Evolutionary conservation across 2,113 vertebrate genomes (phyloP).

Genomic region (Fregata magnificens): DNA sequence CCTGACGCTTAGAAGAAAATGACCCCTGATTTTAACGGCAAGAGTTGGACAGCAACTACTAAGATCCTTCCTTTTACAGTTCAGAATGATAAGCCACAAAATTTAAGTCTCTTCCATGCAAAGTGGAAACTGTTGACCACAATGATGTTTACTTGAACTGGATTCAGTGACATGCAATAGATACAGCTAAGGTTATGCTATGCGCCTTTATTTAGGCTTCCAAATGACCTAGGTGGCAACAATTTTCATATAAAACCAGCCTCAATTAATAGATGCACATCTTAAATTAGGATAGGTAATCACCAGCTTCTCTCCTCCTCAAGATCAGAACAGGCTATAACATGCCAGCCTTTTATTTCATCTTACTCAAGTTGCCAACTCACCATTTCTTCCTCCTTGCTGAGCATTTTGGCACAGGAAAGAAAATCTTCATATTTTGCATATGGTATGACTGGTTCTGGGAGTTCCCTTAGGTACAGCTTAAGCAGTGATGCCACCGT

Average conservation of each 20-base stretch:
- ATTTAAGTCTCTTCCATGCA: not conserved
- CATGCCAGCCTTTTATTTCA: not conserved
- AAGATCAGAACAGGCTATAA: not conserved
- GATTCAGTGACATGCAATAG: not conserved
- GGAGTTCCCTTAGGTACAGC: slow-evolving; percentile 93
- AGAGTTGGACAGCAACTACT: not conserved
- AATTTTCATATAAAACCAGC: not conserved
- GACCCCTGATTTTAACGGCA: not conserved
- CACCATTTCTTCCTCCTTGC: slow-evolving; percentile 90
- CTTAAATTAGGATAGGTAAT: not conserved
- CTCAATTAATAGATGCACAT: not conserved
- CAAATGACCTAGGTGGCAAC: not conserved
- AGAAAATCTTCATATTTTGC: slow-evolving; percentile 93
- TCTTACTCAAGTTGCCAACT: slow-evolving; percentile 38
- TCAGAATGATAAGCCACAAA: not conserved
- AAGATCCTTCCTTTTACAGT: not conserved
- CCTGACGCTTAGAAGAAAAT: not conserved
- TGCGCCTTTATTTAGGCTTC: not conserved
- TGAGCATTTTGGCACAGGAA: slow-evolving; percentile 87
- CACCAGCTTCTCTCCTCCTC: not conserved
- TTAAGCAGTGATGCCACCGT: slow-evolving; percentile 96
- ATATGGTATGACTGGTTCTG: slow-evolving; percentile 93
- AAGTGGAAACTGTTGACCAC: not conserved
- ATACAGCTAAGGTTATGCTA: not conserved
- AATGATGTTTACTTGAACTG: not conserved